Conservation (phyloP, 2,888 invertebrate genomes). For the Tillus elongatus region DNA sequence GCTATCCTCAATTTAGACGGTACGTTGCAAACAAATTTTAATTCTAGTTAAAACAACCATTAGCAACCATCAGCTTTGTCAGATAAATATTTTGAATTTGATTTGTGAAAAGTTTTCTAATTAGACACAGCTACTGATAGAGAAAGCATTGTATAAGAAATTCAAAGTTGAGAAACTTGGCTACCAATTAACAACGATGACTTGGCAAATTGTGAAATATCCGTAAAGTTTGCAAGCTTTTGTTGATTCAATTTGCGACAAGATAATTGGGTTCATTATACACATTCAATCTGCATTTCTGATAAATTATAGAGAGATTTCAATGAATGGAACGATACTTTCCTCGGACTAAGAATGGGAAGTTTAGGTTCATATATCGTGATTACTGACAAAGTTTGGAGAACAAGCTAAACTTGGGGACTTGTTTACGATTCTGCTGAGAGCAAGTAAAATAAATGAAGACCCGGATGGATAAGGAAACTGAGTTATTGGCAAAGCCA, state of each 20-base stretch:
- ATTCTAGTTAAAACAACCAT: no score
- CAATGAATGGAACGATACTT: slow-evolving; percentile 1
- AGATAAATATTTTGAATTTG: no score
- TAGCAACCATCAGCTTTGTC: no score
- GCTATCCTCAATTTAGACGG: no score
- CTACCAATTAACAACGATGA: not conserved
- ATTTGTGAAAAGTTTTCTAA: no score
- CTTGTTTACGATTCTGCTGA: not conserved
- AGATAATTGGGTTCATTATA: not conserved
- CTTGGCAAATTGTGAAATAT: slow-evolving; percentile 2
- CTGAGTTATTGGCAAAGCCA: not conserved
- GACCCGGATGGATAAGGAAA: not conserved
- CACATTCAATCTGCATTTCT: not conserved
- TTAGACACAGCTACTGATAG: no score
- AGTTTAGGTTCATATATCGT: not conserved
- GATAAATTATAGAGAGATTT: not conserved
- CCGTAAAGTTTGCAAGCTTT: not conserved
- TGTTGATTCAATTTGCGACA: not conserved
- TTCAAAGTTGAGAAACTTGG: not conserved
- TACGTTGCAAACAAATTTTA: no score
- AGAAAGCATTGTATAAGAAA: no score
- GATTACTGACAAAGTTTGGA: not conserved
- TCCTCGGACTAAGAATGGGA: no score
- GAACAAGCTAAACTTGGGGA: slow-evolving; percentile 2
- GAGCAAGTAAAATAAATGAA: not conserved